phyloP scores from a whole-genome alignment of 2,797 vertebrate species.

The Syngnathus rostellatus region DNA sequence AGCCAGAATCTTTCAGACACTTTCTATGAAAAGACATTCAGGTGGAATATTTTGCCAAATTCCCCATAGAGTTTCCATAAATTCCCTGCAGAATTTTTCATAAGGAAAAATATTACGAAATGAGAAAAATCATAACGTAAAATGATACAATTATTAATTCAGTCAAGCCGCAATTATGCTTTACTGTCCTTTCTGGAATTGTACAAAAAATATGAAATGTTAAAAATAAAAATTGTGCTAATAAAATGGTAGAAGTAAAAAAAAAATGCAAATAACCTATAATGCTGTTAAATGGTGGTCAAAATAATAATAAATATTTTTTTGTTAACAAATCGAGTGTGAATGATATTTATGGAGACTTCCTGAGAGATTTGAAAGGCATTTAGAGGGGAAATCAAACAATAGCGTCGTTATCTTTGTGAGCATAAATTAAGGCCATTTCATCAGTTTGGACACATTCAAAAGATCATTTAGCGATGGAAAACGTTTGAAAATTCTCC shows the following conservation, averaged over 20 bases:
- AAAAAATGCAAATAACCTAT: not conserved
- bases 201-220: not conserved
- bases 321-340: not conserved
- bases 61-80: not conserved
- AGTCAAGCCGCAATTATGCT: not conserved
- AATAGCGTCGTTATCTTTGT: not conserved
- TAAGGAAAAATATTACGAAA: no score
- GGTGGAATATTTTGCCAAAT: not conserved
- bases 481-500: not conserved
- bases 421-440: not conserved
- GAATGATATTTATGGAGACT: not conserved
- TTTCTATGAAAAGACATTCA: not conserved
- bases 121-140: not conserved
- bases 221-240: not conserved
- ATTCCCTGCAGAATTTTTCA: not conserved
- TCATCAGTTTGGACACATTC: not conserved
- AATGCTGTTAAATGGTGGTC: not conserved
- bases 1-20: not conserved
- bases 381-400: not conserved
- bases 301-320: not conserved
- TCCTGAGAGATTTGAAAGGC: slow-evolving; percentile 5
- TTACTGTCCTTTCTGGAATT: not conserved
- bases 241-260: not conserved
- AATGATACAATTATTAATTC: not conserved
- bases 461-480: not conserved